Evolutionary conservation across 2,797 vertebrate genomes (phyloP).

Genomic region (Macropodus opercularis): DNA sequence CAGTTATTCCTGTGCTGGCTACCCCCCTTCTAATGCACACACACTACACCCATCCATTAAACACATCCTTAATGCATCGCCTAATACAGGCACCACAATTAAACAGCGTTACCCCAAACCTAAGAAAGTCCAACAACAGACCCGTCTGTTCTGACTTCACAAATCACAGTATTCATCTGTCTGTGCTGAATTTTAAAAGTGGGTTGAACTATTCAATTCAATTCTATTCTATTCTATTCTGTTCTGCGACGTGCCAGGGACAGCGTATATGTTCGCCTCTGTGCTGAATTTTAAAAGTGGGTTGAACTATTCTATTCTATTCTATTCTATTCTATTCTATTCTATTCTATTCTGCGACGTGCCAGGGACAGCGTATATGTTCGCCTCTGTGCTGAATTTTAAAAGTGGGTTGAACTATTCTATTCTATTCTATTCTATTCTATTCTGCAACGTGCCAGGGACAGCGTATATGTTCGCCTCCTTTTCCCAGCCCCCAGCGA

Average conservation of each 20-base stretch:
- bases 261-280: too few species aligned
- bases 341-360: neutral
- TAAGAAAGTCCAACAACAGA: neutral
- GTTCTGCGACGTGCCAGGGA: conserved; percentile 10
- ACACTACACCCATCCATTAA: neutral
- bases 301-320: too few species aligned
- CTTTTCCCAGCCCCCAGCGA: conserved; percentile 44
- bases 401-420: too few species aligned
- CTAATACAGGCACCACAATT: neutral
- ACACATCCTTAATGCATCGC: neutral
- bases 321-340: neutral
- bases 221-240: neutral
- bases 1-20: neutral
- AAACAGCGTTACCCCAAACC: neutral
- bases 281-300: too few species aligned
- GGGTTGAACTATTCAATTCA: too few species aligned
- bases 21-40: neutral
- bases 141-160: too few species aligned
- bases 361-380: too few species aligned
- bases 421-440: neutral
- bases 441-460: too few species aligned
- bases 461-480: conserved; percentile 15
- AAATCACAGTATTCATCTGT: neutral
- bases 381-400: too few species aligned
- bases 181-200: too few species aligned